Percentiles rank a stretch among this genome's conserved stretches.
These are phyloP conservation scores for Patagioenas fasciata DNA, from an alignment of 2,113 vertebrate species.

Conservation along the genomic window DNA sequence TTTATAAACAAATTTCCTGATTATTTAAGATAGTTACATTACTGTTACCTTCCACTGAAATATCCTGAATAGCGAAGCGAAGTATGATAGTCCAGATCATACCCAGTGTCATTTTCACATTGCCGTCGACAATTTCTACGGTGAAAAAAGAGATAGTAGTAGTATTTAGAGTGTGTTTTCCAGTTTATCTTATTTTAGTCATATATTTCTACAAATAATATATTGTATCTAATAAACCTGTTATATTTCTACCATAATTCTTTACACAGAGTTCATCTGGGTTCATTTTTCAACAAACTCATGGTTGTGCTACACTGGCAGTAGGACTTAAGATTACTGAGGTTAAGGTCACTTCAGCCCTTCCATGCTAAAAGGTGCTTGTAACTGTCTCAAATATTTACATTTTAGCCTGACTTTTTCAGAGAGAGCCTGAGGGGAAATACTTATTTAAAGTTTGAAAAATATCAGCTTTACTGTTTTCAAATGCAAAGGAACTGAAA, in stretches of 20 bases:
- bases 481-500: background rate
- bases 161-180: background rate
- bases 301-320: background rate
- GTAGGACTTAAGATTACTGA: background rate
- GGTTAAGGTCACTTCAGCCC: background rate
- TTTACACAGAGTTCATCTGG: background rate
- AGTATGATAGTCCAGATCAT: conserved; percentile 99
- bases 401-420: background rate
- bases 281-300: background rate
- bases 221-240: background rate
- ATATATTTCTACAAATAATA: background rate
- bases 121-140: conserved; percentile 96
- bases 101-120: conserved; percentile 98
- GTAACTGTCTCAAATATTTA: background rate
- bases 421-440: background rate
- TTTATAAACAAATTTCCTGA: background rate
- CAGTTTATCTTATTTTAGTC: background rate
- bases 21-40: background rate
- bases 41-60: conserved; percentile 95
- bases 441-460: background rate
- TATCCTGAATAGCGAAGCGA: conserved; percentile 98
- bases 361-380: background rate
- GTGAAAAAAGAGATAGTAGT: background rate
- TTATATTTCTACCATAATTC: background rate
- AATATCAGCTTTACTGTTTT: background rate